Percentiles rank a stretch among this genome's conserved stretches.
Evolutionary conservation across 2,797 vertebrate genomes (phyloP).

Genomic region (Phaenicophaeus curvirostris): DNA sequence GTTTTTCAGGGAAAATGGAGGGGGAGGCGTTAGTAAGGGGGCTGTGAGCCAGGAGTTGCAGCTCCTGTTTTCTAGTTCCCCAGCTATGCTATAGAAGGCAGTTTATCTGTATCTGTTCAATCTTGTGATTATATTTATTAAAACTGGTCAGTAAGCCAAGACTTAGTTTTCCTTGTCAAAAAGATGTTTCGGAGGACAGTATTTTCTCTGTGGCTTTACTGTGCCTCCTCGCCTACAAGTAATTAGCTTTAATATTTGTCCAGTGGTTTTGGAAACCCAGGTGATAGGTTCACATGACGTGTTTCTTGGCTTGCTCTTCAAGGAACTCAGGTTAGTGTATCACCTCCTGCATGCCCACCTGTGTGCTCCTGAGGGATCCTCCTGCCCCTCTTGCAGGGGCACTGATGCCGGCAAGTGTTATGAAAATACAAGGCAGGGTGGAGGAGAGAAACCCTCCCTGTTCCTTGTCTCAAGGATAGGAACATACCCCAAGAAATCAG

Average conservation of each 20-base stretch:
- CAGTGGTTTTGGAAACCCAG: background rate
- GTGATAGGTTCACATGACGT: rapidly evolving
- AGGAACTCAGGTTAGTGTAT: background rate
- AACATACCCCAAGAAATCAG: background rate
- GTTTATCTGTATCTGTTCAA: background rate
- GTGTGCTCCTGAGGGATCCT: rapidly evolving
- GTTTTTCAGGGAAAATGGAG: background rate
- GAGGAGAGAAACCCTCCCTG: background rate
- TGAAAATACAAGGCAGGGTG: background rate
- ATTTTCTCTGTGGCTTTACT: background rate
- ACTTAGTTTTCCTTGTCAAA: background rate
- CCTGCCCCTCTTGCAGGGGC: background rate
- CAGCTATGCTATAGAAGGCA: background rate
- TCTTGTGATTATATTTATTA: background rate
- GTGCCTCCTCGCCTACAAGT: background rate
- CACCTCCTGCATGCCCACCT: background rate
- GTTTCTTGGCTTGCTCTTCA: background rate
- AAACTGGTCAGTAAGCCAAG: background rate
- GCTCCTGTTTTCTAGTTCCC: background rate
- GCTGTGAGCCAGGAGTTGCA: background rate
- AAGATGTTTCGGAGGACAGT: background rate
- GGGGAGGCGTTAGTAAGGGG: background rate
- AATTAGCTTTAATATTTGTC: background rate
- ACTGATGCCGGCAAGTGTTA: background rate
- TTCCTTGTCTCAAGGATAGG: background rate